These are phyloP conservation scores for Theropithecus gelada DNA, from an alignment of 2,113 vertebrate species.

Conservation along the genomic window DNA sequence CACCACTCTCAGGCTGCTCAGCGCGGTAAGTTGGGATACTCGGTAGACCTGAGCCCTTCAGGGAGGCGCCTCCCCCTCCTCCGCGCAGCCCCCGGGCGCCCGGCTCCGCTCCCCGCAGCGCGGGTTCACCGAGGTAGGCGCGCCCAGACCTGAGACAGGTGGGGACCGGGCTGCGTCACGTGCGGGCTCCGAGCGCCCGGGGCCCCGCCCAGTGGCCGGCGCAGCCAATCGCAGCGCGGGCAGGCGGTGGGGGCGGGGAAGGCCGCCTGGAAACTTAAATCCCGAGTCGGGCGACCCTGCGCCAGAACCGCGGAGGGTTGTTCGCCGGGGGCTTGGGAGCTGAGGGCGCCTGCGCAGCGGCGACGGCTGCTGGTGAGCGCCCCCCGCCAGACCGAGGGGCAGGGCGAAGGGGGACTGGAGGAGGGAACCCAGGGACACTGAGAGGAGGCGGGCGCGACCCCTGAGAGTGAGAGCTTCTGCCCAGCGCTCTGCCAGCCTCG, in stretches of 20 bases:
- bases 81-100: fast-evolving
- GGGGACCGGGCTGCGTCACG: background rate
- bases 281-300: background rate
- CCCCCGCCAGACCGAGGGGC: fast-evolving
- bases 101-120: fast-evolving
- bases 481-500: background rate
- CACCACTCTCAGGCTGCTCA: background rate
- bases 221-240: constrained; percentile 28
- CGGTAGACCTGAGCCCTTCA: no score
- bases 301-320: background rate
- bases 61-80: background rate
- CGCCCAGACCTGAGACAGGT: background rate
- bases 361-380: constrained; percentile 42
- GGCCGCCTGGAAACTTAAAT: constrained; percentile 54
- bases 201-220: background rate
- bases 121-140: fast-evolving
- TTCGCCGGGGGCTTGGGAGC: fast-evolving
- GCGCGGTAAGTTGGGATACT: no score
- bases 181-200: background rate
- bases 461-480: background rate
- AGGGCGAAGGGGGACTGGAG: fast-evolving
- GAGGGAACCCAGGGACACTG: background rate
- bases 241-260: background rate
- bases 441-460: background rate
- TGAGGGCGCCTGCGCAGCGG: background rate